Conservation (phyloP, 2,113 vertebrate genomes). For the Apteryx mantelli region DNA sequence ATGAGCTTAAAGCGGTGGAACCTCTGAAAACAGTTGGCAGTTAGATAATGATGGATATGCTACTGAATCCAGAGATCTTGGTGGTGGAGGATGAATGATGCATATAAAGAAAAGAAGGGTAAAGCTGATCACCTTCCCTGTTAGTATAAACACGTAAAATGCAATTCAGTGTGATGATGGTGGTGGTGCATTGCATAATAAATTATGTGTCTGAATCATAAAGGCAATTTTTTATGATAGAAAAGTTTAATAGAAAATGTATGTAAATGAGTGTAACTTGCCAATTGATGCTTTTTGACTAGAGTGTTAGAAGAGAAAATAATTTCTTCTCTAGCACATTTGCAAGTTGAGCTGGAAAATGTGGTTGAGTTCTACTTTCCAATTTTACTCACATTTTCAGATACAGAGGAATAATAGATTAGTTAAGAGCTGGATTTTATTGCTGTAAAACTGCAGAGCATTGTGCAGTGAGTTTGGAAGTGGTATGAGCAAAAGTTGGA, state of each 20-base stretch:
- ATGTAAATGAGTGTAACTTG: conserved; percentile 60
- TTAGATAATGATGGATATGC: conserved; percentile 80
- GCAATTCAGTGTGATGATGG: conserved; percentile 53
- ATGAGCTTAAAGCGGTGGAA: conserved; percentile 81
- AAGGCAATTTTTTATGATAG: conserved; percentile 67
- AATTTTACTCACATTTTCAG: conserved; percentile 56
- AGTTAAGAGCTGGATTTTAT: conserved; percentile 47
- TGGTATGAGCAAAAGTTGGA: background rate
- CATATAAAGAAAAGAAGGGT: conserved; percentile 70
- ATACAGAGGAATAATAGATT: conserved; percentile 25
- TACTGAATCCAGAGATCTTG: conserved; percentile 64
- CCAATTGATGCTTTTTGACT: conserved; percentile 57
- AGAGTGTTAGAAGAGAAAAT: conserved; percentile 46
- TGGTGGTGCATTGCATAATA: conserved; percentile 56
- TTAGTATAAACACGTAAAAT: conserved; percentile 70
- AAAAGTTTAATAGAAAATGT: conserved; percentile 66
- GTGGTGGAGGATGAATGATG: conserved; percentile 68
- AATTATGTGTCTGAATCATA: conserved; percentile 64
- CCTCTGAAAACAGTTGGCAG: conserved; percentile 80
- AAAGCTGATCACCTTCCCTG: conserved; percentile 65
- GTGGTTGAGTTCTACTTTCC: conserved; percentile 33
- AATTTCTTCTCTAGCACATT: conserved; percentile 46
- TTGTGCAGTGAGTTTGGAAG: conserved; percentile 19
- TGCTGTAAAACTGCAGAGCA: conserved; percentile 23
- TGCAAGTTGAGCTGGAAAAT: conserved; percentile 60